These are phyloP conservation scores for Plutomurus gul DNA, from an alignment of 1,140 invertebrate species.

Conservation along the genomic window DNA sequence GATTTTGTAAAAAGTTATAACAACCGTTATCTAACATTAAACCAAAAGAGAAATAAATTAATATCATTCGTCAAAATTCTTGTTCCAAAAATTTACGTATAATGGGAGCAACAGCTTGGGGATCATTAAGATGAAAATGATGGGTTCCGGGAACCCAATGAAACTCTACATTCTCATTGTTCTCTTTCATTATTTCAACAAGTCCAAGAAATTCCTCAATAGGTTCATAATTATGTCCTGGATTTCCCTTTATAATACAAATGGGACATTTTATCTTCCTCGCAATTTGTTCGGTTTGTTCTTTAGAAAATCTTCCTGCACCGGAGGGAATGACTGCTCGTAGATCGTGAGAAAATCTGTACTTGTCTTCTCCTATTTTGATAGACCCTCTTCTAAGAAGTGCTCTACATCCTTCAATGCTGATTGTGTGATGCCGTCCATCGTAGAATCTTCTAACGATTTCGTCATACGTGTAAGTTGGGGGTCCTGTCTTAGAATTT, in stretches of 20 bases:
- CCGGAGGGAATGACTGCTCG: constrained; percentile 37
- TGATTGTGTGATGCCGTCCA: constrained; percentile 52
- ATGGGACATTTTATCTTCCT: constrained; percentile 32
- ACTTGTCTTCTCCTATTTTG: constrained; percentile 32
- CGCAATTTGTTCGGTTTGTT: constrained; percentile 36
- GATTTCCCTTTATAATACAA: constrained; percentile 51
- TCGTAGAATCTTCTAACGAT: constrained; percentile 52
- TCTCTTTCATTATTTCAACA: constrained; percentile 7
- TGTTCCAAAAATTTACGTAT: constrained; percentile 43
- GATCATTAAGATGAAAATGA: constrained; percentile 51
- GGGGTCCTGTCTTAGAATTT: background rate
- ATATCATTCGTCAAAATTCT: background rate
- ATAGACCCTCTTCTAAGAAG: constrained; percentile 55
- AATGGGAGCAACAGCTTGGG: constrained; percentile 40
- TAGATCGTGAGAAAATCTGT: constrained; percentile 47
- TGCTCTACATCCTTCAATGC: constrained; percentile 53
- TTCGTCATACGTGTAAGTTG: constrained; percentile 50
- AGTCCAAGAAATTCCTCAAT: constrained; percentile 37
- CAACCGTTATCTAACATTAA: background rate
- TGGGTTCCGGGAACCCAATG: constrained; percentile 50
- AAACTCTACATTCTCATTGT: constrained; percentile 31
- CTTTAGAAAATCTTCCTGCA: constrained; percentile 25
- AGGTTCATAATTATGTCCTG: constrained; percentile 49
- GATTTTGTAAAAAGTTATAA: no score
- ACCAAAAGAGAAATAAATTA: background rate